Evolutionary conservation across 2,888 invertebrate genomes (phyloP), one percentile per base, ranked within the genome.

Genomic region (Steromphala cineraria): DNA sequence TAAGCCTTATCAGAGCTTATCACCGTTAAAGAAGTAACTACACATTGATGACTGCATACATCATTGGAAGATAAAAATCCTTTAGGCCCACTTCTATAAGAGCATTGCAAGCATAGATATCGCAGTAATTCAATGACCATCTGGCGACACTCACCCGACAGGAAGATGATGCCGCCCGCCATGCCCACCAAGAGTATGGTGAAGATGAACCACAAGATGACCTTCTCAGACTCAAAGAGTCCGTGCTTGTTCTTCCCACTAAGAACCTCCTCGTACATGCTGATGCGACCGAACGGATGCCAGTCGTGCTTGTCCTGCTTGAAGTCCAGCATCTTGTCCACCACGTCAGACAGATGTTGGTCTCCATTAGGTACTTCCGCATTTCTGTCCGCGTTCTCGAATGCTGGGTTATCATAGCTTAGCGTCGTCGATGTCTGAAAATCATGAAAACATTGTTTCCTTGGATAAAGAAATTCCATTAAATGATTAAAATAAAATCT

Each of bases 151-250:
- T 75, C 24, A 75, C 75, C 75, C n/a, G 75, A 40, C 5, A 78
- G 67, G 71, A 78, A 77, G 67, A 71, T 81, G 40, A 81, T 78
- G 55, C 77, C 71, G 17, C 67, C 77, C 31, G 71, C 77, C 67
- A 81, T 81, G 71, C 67, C 77, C 24, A 81, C 67, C 71, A 81
- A 31, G 71, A 67, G 53, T 28, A 78, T 71, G 74, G 71, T 77
- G 78, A 81, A 77, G 55, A 76, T 62, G 40, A 80, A 52, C 75
- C 80, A 80, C 19, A 76, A n/a, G 15, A 75, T 52, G 52, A 75
- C 7, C 7, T 46, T 52, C 24, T 52, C 52, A 21, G 75, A 75
- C 21, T 75, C 75, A n/a, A 40, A 40, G 10, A 24, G 46, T 8
- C 24, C 24, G 13, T 75, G 7, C 52, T 75, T 75, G 10, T 40